phyloP scores from a whole-genome alignment of 1,140 invertebrate species.

The Bombus vancouverensis region DNA sequence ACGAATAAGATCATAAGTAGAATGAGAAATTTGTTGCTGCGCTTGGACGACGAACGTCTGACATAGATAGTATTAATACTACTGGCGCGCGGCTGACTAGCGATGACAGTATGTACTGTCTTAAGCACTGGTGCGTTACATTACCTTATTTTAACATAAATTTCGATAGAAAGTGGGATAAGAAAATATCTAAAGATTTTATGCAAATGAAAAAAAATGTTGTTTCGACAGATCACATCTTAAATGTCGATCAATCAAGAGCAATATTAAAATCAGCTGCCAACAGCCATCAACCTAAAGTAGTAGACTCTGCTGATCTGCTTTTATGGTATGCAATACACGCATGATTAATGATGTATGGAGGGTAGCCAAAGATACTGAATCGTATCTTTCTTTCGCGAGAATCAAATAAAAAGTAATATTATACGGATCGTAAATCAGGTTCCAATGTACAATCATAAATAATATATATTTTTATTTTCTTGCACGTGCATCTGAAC shows the following conservation, averaged over 20 bases:
- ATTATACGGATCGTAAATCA: neutral
- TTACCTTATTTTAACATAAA: neutral
- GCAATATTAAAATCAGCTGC: slow-evolving; percentile 23
- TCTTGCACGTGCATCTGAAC: neutral
- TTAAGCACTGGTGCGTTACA: neutral
- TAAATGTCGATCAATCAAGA: slow-evolving; percentile 27
- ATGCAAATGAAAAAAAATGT: neutral
- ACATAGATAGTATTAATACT: neutral
- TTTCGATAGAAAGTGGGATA: too few species aligned
- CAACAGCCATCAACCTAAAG: neutral
- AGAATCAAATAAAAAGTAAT: neutral
- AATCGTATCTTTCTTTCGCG: neutral
- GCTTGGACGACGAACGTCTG: neutral
- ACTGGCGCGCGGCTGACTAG: neutral
- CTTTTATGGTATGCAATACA: slow-evolving; percentile 18
- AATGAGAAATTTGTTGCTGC: neutral
- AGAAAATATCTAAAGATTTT: neutral
- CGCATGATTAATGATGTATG: slow-evolving; percentile 23
- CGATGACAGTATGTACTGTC: neutral
- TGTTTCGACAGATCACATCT: neutral
- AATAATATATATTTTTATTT: slow-evolving; percentile 49
- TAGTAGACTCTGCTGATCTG: slow-evolving; percentile 7
- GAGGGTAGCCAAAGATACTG: slow-evolving; percentile 5
- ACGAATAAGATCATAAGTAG: neutral
- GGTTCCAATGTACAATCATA: slow-evolving; percentile 22